phyloP scores from a whole-genome alignment of 2,888 invertebrate species.

The Drosophila niveifrons region DNA sequence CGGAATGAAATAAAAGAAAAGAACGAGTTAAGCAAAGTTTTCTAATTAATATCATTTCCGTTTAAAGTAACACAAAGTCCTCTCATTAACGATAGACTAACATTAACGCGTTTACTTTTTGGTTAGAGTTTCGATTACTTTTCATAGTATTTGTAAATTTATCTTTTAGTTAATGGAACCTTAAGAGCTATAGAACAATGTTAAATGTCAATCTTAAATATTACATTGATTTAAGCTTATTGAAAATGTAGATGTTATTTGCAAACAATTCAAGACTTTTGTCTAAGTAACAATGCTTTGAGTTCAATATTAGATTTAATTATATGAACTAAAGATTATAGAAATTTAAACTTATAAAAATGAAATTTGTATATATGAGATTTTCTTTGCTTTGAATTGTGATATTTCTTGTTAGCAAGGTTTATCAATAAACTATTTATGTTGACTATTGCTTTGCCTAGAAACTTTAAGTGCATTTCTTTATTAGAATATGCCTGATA shows the following conservation, averaged over 20 bases:
- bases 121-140: conserved; percentile 28
- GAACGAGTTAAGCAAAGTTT: conserved; percentile 44
- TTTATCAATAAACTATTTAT: background rate
- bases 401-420: too few relatives aligned
- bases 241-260: too few relatives aligned
- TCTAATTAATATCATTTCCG: conserved; percentile 60
- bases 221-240: too few relatives aligned
- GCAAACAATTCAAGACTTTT: too few relatives aligned
- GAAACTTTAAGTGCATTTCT: background rate
- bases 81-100: conserved; percentile 14
- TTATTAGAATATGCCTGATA: too few relatives aligned
- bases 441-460: background rate
- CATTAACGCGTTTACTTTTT: conserved; percentile 7
- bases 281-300: too few relatives aligned
- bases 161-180: background rate
- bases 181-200: background rate
- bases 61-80: conserved; percentile 35
- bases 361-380: too few relatives aligned
- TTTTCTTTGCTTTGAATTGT: too few relatives aligned
- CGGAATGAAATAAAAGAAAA: background rate
- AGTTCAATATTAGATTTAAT: too few relatives aligned
- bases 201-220: too few relatives aligned
- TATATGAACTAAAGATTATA: too few relatives aligned
- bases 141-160: background rate
- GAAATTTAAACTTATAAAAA: too few relatives aligned